Evolutionary conservation across 2,888 invertebrate genomes (phyloP).

Genomic region (Hirtodrosophila confusa): DNA sequence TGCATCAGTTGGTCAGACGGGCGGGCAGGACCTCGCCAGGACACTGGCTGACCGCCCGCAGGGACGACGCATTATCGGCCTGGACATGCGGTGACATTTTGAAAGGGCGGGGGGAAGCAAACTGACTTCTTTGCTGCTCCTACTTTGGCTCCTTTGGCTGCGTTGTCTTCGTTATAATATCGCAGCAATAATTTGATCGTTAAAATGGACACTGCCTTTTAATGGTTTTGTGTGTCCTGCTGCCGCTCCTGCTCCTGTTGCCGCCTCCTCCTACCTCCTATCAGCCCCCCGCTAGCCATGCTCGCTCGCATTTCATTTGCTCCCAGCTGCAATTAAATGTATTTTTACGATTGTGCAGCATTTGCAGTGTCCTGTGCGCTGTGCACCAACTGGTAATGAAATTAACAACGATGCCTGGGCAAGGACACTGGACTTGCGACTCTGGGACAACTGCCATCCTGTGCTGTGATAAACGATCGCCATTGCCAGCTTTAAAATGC

Average conservation of each 20-base stretch:
- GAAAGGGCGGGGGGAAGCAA: not conserved
- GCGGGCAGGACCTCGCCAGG: constrained; percentile 13
- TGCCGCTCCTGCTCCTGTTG: not conserved
- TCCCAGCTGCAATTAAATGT: constrained; percentile 76
- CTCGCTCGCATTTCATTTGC: constrained; percentile 60
- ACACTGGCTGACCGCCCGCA: constrained; percentile 23
- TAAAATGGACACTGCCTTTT: constrained; percentile 71
- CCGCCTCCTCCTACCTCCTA: no score
- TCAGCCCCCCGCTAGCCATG: constrained; percentile 17
- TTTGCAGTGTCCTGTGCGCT: constrained; percentile 41
- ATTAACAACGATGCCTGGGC: constrained; percentile 54
- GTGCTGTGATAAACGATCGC: constrained; percentile 70
- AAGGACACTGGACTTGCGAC: not conserved
- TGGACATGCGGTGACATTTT: constrained; percentile 33
- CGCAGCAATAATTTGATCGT: constrained; percentile 74
- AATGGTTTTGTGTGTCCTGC: constrained; percentile 39
- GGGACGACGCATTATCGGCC: constrained; percentile 41
- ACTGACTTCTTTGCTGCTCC: constrained; percentile 19
- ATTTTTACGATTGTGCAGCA: constrained; percentile 76
- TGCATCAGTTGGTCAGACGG: constrained; percentile 20
- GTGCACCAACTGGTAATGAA: constrained; percentile 52
- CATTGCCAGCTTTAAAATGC: constrained; percentile 69
- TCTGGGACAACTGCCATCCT: constrained; percentile 5
- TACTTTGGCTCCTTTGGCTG: constrained; percentile 1
- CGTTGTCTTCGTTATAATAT: constrained; percentile 49